Base-by-base conservation (phyloP, 2,888 invertebrate genomes). In the Epiblema foenella region DNA sequence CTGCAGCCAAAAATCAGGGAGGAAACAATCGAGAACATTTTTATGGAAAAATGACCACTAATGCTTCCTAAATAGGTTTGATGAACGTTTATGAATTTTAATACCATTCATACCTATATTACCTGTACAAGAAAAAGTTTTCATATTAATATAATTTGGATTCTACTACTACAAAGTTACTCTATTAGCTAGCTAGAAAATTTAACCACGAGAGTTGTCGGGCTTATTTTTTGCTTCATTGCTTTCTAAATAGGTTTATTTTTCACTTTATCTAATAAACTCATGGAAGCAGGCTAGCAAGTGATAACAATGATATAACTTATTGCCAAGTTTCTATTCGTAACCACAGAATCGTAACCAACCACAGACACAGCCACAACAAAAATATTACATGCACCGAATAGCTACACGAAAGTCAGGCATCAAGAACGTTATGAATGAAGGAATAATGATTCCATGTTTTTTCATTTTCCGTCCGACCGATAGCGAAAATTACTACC, bases 271-370 rank as follows among this genome's bases (percentile, higher is more conserved):
- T 52, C 20, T 52, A 11, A 20, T 24, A 24, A 24, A 1, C 24
- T 24, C 24, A 24, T 24, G 1, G 4, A 24, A 24, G 24, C 24
- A 24, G 24, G 24, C 10, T 20, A 20, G 18, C 0, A 42, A 42
- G 42, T 42, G 24, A 24, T 20, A 20, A 59, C 15, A 39, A 39
- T 59, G 58, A 59, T 59, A 59, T 20, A 42, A 59, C 58, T 20
- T 15, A 39, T 18, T 12, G 3, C 42, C 15, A 20, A 42, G 42
- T 46, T 59, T 20, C 59, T 59, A 46, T 42, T 20, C 15, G 12
- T 15, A 59, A 59, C 59, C 59, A 59, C 42, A n/a, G 20, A 42
- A 20, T 9, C 39, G 18, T 39, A 39, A 39, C 39, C 15, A 37
- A 39, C 58, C 58, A 42, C 58, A 39, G 42, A 39, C 15, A 8